Evolutionary conservation across 2,797 vertebrate species (phyloP), one percentile per base, ranked within the genome.

Genomic region (Tenualosa thibaudeaui): DNA sequence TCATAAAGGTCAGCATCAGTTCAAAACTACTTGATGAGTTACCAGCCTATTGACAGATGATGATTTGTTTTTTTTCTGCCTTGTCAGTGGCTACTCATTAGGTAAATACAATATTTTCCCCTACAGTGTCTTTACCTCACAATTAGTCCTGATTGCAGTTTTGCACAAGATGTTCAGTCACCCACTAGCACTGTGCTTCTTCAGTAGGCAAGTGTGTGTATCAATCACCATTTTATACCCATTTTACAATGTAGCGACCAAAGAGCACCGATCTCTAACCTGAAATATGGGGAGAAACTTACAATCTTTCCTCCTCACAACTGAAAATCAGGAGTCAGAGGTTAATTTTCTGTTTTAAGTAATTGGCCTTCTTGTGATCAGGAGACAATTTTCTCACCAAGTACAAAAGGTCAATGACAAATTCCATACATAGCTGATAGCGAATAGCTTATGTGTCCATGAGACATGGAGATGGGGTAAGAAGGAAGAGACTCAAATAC

Each of bases 341-440:
- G 49, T 31, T 84, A 54, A 31, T 71, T 71, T 51, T 84, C 46
- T 31, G 71, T 65, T 82, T 82, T 49, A 37, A 15, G 43, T 53
- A 53, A 53, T 31, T 75, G 68, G 68, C 15, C 15, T 75, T 26
- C 81, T 71, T 85, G 31, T 53, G 51, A 82, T 65, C 49, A 43
- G 81, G 26, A 17, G 13, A 31, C 9, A 22, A 68, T 81, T 26
- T 65, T 53, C 68, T 81, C 43, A 31, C 13, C 6, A 81, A 24
- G n/a, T 5, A 58, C 49, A 81, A 56, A 81, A 78, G 31, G 81
- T 86, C 84, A 87, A 31, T 84, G 68, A 81, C 65, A 43, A 46
- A 54, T 82, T 71, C 71, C 65, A 81, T 82, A 56, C 19, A 31
- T 53, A 84, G 65, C 53, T 26, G 83, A 81, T 49, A 8, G 17